These are phyloP conservation scores for Drosophila saltans DNA, from an alignment of 1,140 invertebrate species.

Conservation along the genomic window DNA sequence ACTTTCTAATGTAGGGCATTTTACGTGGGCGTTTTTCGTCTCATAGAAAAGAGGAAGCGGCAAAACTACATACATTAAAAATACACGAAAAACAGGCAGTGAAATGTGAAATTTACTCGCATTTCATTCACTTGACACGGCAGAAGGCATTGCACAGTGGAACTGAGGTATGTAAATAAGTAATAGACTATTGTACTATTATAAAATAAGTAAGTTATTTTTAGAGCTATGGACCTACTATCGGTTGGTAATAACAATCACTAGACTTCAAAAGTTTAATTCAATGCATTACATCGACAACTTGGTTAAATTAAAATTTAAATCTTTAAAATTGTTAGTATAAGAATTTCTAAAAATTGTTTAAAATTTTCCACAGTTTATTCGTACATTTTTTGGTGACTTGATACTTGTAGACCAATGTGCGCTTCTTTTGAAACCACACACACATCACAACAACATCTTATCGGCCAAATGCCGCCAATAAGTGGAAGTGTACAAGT, in stretches of 20 bases:
- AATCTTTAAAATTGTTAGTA: too few species aligned
- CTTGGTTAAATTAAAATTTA: too few species aligned
- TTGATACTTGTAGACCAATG: background rate
- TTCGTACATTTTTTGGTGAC: too few species aligned
- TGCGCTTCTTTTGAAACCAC: slow-evolving; percentile 28
- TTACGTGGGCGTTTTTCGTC: slow-evolving; percentile 61
- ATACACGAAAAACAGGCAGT: slow-evolving; percentile 41
- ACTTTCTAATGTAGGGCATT: slow-evolving; percentile 26
- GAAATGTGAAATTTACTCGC: slow-evolving; percentile 70
- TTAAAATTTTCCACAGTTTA: too few species aligned
- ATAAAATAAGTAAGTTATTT: too few species aligned
- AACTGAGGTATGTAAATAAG: background rate
- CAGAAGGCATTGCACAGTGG: slow-evolving; percentile 21
- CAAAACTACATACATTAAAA: slow-evolving; percentile 48
- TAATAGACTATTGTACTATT: too few species aligned
- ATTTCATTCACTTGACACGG: slow-evolving; percentile 44
- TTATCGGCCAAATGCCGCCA: slow-evolving; percentile 73
- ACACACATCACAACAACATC: slow-evolving; percentile 57
- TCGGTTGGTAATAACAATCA: too few species aligned
- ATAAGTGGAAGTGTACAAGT: slow-evolving; percentile 70
- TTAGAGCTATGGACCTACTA: too few species aligned
- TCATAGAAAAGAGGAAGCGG: slow-evolving; percentile 51
- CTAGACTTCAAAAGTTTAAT: too few species aligned
- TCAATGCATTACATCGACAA: too few species aligned
- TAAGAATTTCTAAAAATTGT: too few species aligned